Evolutionary conservation across 2,888 invertebrate species (phyloP).

Genomic region (Hirudinaria manillensis): DNA sequence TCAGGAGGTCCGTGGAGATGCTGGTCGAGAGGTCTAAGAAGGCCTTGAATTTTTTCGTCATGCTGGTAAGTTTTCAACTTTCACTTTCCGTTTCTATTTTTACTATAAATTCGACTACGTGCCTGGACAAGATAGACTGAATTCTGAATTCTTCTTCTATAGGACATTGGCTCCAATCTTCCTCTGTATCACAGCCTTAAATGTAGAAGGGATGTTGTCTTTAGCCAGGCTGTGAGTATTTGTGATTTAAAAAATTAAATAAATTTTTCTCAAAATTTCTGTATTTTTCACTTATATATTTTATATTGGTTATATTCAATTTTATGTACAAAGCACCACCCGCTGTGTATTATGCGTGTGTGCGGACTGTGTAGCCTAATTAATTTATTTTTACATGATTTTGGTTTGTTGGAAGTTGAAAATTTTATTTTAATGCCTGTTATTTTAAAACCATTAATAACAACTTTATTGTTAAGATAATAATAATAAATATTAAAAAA

Average conservation of each 20-base stretch:
- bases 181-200: constrained; percentile 47
- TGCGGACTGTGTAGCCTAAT: too few relatives aligned
- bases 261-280: background rate
- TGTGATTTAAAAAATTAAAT: constrained; percentile 63
- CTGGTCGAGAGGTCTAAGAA: constrained; percentile 66
- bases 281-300: background rate
- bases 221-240: constrained; percentile 65
- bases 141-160: constrained; percentile 6
- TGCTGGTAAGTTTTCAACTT: constrained; percentile 49
- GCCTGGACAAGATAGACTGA: background rate
- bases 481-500: background rate
- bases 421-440: too few relatives aligned
- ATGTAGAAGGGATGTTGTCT: constrained; percentile 53
- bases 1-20: constrained; percentile 57
- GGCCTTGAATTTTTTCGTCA: constrained; percentile 60
- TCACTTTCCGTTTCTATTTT: background rate
- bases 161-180: constrained; percentile 48
- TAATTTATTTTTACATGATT: too few relatives aligned
- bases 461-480: background rate
- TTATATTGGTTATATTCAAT: too few relatives aligned
- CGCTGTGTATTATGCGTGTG: too few relatives aligned
- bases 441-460: background rate
- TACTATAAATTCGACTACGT: background rate
- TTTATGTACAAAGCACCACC: too few relatives aligned
- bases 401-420: too few relatives aligned